These are phyloP conservation scores for Reinhardtius hippoglossoides DNA, from an alignment of 2,113 vertebrate species.

Conservation along the genomic window DNA sequence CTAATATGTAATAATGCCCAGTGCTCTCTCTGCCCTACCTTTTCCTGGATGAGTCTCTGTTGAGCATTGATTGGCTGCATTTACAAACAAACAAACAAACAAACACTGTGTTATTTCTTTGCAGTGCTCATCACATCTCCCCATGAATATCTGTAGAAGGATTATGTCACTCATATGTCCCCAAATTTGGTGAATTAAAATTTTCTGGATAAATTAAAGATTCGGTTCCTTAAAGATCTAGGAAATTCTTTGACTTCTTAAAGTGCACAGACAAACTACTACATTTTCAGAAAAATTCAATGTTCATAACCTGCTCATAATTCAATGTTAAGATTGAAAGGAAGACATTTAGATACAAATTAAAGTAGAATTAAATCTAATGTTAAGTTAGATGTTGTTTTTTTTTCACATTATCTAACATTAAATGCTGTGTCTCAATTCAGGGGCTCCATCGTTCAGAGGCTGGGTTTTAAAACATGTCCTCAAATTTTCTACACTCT, in stretches of 20 bases:
- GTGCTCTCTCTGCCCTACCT: conserved; percentile 85
- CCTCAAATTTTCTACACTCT: no score
- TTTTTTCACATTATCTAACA: no score
- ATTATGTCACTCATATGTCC: neutral
- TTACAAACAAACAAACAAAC: conserved; percentile 47
- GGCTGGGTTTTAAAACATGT: neutral
- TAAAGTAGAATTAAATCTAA: no score
- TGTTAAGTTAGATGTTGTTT: no score
- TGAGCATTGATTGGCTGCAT: conserved; percentile 24
- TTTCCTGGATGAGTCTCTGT: conserved; percentile 83
- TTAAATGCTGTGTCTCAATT: no score
- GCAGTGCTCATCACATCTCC: neutral
- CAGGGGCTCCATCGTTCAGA: no score
- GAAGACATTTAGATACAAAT: no score
- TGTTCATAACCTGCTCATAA: no score
- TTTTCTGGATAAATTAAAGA: neutral
- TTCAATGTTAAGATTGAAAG: no score
- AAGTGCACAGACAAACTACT: neutral
- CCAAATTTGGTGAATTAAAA: neutral
- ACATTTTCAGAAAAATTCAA: no score
- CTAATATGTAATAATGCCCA: conserved; percentile 91
- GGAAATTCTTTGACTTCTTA: neutral
- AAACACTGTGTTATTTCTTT: conserved; percentile 38
- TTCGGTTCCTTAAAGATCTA: neutral
- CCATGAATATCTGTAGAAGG: neutral